A percentile compares a stretch with the other conserved stretches of the same genome.
phyloP scores from a whole-genome alignment of 1,140 invertebrate genomes.

The Magallana ariakensis region DNA sequence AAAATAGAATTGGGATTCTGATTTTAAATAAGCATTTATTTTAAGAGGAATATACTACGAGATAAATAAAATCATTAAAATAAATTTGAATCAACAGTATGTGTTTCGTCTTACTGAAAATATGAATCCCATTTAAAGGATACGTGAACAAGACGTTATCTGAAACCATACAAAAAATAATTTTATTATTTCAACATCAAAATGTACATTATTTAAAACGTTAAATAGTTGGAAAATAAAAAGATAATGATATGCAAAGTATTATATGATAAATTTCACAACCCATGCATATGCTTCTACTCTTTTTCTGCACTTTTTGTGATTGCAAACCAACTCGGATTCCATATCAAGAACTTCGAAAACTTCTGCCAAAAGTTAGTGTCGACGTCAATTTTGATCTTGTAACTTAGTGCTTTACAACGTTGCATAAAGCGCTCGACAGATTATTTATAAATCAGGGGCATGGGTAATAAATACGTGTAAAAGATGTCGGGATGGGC shows the following conservation, averaged over 20 bases:
- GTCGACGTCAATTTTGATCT: neutral
- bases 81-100: too few relatives aligned
- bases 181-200: neutral
- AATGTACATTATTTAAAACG: too few relatives aligned
- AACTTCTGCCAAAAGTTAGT: slow-evolving; percentile 14
- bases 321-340: slow-evolving; percentile 69
- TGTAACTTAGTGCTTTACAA: neutral
- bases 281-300: slow-evolving; percentile 68
- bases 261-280: slow-evolving; percentile 43
- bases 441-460: slow-evolving; percentile 2
- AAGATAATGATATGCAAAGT: too few relatives aligned
- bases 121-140: slow-evolving; percentile 55
- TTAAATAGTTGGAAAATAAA: too few relatives aligned
- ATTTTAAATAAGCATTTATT: too few relatives aligned
- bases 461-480: neutral
- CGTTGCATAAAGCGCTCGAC: neutral
- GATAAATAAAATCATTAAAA: too few relatives aligned
- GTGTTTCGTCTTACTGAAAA: too few relatives aligned
- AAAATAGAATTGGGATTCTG: neutral
- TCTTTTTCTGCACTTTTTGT: slow-evolving; percentile 70
- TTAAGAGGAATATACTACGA: too few relatives aligned
- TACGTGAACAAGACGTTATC: slow-evolving; percentile 74
- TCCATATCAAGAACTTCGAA: slow-evolving; percentile 56
- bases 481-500: slow-evolving; percentile 74
- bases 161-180: slow-evolving; percentile 47